These are phyloP conservation scores for Dolichallabes microphthalmus DNA, from an alignment of 2,113 vertebrate genomes.

Conservation along the genomic window DNA sequence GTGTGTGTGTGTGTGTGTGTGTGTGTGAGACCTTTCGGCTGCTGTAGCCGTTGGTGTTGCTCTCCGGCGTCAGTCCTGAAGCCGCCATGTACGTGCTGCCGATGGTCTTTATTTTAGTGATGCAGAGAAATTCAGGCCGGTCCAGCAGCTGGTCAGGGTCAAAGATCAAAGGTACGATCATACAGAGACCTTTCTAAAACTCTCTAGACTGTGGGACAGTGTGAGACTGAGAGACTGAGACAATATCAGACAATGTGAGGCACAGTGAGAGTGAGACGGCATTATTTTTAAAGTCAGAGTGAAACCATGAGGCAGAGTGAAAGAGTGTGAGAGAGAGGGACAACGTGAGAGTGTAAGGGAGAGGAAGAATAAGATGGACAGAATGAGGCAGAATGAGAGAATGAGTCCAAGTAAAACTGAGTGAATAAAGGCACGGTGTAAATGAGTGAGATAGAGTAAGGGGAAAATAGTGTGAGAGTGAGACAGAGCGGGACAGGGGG, in stretches of 20 bases:
- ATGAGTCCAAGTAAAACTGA: too few relatives aligned
- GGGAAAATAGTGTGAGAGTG: background rate
- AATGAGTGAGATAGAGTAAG: background rate
- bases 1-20: background rate
- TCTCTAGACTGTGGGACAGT: background rate
- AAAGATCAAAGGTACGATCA: slow-evolving; percentile 1
- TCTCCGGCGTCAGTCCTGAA: slow-evolving; percentile 84
- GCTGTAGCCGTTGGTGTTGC: slow-evolving; percentile 73
- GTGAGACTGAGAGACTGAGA: too few relatives aligned
- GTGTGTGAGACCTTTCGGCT: slow-evolving; percentile 71
- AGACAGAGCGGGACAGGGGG: background rate
- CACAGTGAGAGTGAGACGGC: too few relatives aligned
- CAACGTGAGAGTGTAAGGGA: too few relatives aligned
- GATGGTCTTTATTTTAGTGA: slow-evolving; percentile 98
- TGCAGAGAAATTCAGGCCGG: slow-evolving; percentile 84
- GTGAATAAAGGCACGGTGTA: too few relatives aligned
- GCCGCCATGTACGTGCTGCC: slow-evolving; percentile 98
- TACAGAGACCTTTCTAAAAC: background rate
- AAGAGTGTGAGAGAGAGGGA: too few relatives aligned
- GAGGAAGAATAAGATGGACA: background rate
- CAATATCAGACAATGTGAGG: too few relatives aligned
- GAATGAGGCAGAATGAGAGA: too few relatives aligned
- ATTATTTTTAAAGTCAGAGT: too few relatives aligned
- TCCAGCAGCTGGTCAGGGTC: slow-evolving; percentile 81
- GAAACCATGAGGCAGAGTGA: too few relatives aligned